Conservation (phyloP, 2,113 vertebrate species). For the Pachycephala philippinensis region DNA sequence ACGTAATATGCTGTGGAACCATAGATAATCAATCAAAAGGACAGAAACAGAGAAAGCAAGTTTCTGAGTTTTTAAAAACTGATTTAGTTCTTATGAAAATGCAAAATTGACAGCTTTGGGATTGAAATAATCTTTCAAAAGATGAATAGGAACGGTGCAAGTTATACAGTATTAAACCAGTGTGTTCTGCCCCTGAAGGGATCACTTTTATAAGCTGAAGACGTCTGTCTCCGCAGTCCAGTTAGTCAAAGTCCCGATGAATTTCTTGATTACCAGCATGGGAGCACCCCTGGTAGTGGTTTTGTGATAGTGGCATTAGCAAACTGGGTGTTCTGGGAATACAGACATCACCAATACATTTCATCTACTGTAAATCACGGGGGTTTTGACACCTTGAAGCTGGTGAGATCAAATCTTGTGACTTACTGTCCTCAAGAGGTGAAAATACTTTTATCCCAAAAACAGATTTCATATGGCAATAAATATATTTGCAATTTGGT, state of each 20-base stretch:
- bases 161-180: background rate
- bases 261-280: background rate
- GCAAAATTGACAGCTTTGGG: background rate
- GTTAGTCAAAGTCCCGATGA: background rate
- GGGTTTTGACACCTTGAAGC: background rate
- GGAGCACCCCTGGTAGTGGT: background rate
- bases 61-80: conserved; percentile 65
- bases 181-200: background rate
- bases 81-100: conserved; percentile 58
- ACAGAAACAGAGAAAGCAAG: conserved; percentile 68
- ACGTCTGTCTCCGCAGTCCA: background rate
- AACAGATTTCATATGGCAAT: background rate
- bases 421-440: background rate
- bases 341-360: background rate
- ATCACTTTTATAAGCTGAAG: background rate
- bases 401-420: background rate
- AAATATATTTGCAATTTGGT: background rate
- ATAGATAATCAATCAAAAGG: conserved; percentile 79
- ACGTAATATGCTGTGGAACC: conserved; percentile 64
- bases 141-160: background rate
- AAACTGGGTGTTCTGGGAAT: background rate
- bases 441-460: background rate
- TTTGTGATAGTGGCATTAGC: background rate
- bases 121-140: background rate
- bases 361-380: background rate